These are phyloP conservation scores for Sinodicranocentrus sp. DNA, from an alignment of 2,888 invertebrate genomes.

Conservation along the genomic window DNA sequence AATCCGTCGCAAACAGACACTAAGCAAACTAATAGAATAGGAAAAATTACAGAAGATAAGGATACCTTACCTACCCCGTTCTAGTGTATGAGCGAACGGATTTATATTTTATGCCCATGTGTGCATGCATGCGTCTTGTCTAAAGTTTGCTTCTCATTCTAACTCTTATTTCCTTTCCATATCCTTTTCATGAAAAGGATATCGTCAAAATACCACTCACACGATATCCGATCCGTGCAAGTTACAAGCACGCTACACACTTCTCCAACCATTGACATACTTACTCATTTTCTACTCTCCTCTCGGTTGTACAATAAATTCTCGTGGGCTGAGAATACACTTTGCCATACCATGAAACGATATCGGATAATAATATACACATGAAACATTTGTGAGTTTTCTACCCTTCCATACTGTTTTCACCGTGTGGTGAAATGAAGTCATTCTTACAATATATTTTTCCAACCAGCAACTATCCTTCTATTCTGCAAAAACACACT, in stretches of 20 bases:
- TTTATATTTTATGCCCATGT: not conserved
- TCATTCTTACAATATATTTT: conserved; percentile 4
- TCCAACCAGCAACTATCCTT: too few relatives aligned
- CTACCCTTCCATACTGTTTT: not conserved
- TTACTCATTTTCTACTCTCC: not conserved
- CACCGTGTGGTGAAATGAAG: conserved; percentile 21
- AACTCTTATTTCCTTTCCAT: not conserved
- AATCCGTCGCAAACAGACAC: too few relatives aligned
- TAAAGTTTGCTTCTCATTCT: too few relatives aligned
- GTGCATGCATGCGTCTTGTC: not conserved
- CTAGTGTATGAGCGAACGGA: too few relatives aligned
- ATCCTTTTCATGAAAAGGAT: not conserved
- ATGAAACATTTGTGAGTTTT: too few relatives aligned
- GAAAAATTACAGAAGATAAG: too few relatives aligned
- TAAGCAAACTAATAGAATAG: too few relatives aligned
- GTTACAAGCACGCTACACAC: not conserved
- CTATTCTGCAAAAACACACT: not conserved
- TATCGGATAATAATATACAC: too few relatives aligned
- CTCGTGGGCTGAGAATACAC: not conserved
- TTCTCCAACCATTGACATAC: not conserved
- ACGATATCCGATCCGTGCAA: not conserved
- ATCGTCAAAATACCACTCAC: not conserved
- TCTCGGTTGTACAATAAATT: not conserved
- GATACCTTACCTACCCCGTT: too few relatives aligned
- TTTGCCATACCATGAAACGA: not conserved